A percentile compares a stretch with the other conserved stretches of the same genome.
Evolutionary conservation across 2,888 invertebrate genomes (phyloP).

Genomic region (Crioceris asparagi): DNA sequence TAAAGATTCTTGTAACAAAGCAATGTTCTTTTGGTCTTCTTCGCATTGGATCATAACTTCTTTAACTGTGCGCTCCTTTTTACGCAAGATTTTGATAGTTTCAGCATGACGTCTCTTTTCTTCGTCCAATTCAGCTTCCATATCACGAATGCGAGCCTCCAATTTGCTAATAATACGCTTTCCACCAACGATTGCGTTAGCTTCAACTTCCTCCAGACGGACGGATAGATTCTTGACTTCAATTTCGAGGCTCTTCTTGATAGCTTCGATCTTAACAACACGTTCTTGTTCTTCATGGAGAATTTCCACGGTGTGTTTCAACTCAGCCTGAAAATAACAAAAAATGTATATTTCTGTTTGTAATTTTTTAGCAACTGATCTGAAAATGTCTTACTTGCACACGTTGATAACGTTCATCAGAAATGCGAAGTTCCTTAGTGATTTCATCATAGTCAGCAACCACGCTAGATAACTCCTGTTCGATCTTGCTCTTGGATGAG

Average conservation of each 20-base stretch:
- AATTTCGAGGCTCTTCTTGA: conserved; percentile 95
- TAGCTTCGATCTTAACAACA: conserved; percentile 92
- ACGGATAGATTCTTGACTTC: conserved; percentile 92
- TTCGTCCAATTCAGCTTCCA: conserved; percentile 90
- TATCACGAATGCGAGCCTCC: conserved; percentile 87
- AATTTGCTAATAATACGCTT: conserved; percentile 96
- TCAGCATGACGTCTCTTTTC: conserved; percentile 96
- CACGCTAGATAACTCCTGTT: conserved; percentile 83
- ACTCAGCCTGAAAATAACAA: conserved; percentile 53
- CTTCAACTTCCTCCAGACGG: conserved; percentile 91
- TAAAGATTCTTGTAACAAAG: conserved; percentile 79
- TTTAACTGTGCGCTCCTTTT: conserved; percentile 95
- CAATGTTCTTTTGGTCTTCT: conserved; percentile 93
- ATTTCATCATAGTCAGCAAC: conserved; percentile 97
- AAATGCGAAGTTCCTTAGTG: conserved; percentile 85
- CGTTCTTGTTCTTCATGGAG: conserved; percentile 95
- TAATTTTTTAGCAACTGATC: background rate
- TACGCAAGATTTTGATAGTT: conserved; percentile 93
- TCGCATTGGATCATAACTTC: conserved; percentile 92
- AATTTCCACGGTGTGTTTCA: conserved; percentile 88
- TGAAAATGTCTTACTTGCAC: conserved; percentile 47
- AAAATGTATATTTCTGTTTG: background rate
- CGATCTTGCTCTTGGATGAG: conserved; percentile 88
- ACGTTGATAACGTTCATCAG: conserved; percentile 92
- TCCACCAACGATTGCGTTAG: conserved; percentile 93